Evolutionary conservation across 1,140 invertebrate genomes (phyloP), one percentile per base, ranked within the genome.

Genomic region (Drosophila sp.): DNA sequence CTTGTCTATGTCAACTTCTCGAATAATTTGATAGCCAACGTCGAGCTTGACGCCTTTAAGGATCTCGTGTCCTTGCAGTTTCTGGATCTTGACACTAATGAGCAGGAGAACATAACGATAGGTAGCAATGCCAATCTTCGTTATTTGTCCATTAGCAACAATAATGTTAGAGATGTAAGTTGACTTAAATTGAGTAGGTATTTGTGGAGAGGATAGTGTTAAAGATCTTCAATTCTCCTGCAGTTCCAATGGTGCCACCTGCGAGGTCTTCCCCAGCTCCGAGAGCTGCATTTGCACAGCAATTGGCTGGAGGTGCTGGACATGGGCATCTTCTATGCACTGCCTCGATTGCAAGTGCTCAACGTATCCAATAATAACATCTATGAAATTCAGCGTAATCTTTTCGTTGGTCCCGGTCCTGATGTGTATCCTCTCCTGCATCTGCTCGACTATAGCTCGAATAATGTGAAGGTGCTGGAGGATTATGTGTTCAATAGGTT

Each of bases 301-400:
- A 91, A 90, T 54, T 77, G 72, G 65, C 48, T 91, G 25, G 70
- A 76, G 16, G 38, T 66, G 0, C 71, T 91, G 38, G 89, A 83
- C 21, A 56, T 41, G 21, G 67, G 58, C 3, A 62, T 87, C 18
- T 91, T 92, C 27, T 34, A 74, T 27, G 46, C 51, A 2, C n/a
- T 91, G 21, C 63, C 70, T 0, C 53, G 58, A 3, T 62, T 92
- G 13, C 57, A 40, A 2, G 36, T 54, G 5, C 46, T 92, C 0
- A 90, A 91, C 46, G 76, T 92, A 0, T 86, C 82, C 8, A 80
- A 74, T 11, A 91, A 91, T 9, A 87, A 80, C 6, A 46, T 91
- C 1, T 74, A 69, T 13, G 61, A 65, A 5, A 45, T 91, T 16
- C 63, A 75, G 7, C 13, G 18, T 0, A 63, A 50, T 5, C 14